phyloP scores from a whole-genome alignment of 2,113 vertebrate species.

The Tenebrosternarchus preto region DNA sequence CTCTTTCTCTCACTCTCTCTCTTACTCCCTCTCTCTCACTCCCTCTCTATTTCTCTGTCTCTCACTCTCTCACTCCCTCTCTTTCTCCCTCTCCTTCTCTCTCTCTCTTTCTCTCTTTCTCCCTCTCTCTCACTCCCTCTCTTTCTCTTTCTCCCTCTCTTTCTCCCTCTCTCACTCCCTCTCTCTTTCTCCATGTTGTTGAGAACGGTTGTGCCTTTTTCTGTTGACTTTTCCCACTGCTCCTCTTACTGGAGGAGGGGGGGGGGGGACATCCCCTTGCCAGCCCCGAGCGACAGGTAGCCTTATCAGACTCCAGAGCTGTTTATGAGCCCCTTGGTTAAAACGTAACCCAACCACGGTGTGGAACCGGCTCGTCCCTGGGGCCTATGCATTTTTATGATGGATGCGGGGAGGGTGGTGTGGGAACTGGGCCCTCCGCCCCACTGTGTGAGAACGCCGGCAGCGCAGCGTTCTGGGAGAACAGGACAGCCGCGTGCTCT shows the following conservation, averaged over 20 bases:
- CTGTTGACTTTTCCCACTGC: constrained; percentile 60
- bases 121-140: neutral
- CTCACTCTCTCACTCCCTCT: neutral
- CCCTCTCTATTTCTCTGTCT: too few species aligned
- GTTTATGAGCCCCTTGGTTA: constrained; percentile 65
- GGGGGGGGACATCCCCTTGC: neutral
- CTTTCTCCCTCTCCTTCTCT: neutral
- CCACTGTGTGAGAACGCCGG: constrained; percentile 35
- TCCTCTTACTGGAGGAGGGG: constrained; percentile 1
- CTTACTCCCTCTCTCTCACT: neutral
- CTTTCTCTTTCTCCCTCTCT: neutral
- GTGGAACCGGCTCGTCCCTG: constrained; percentile 56
- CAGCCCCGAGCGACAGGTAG: constrained; percentile 51
- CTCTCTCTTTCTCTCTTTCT: neutral
- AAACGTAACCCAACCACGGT: constrained; percentile 60
- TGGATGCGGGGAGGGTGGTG: constrained; percentile 53
- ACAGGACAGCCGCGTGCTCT: neutral
- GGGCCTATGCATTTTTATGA: constrained; percentile 62
- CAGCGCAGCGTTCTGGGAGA: neutral
- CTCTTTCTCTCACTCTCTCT: neutral
- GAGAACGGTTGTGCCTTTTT: constrained; percentile 44
- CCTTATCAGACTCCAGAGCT: constrained; percentile 55
- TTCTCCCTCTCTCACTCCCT: neutral
- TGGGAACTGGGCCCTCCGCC: constrained; percentile 33
- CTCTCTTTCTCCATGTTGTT: neutral